These are phyloP conservation scores for Coptodon bakossiorum DNA, from an alignment of 2,113 vertebrate genomes.

Conservation along the genomic window DNA sequence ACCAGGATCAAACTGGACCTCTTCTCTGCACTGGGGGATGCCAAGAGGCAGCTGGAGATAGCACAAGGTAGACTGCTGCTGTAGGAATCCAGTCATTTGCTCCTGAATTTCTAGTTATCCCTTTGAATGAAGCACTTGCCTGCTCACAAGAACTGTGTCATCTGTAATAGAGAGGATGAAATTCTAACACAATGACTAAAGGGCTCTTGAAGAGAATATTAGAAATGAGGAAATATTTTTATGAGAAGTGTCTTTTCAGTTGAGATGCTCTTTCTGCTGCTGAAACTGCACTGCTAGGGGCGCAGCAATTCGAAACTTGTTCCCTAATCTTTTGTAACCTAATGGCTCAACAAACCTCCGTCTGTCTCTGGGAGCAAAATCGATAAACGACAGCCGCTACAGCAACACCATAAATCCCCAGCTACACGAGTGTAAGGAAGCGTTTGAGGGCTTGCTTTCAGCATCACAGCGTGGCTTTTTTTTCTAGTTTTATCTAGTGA, in stretches of 20 bases:
- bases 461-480: not conserved
- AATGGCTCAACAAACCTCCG: not conserved
- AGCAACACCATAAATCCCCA: not conserved
- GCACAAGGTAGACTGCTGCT: slow-evolving; percentile 80
- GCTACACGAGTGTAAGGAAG: not conserved
- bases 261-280: not conserved
- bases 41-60: slow-evolving; percentile 96
- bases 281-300: not conserved
- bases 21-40: slow-evolving; percentile 93
- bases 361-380: not conserved
- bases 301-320: not conserved
- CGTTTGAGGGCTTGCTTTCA: not conserved
- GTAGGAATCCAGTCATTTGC: not conserved
- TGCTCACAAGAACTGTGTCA: not conserved
- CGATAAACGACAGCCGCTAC: not conserved
- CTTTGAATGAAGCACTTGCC: not conserved
- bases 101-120: not conserved
- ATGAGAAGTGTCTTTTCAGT: not conserved
- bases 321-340: not conserved
- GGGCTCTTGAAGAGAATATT: not conserved
- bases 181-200: not conserved
- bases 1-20: slow-evolving; percentile 97
- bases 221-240: not conserved
- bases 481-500: not conserved
- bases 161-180: not conserved